Conservation (phyloP, 2,888 invertebrate genomes). For the Eupithecia centaureata region DNA sequence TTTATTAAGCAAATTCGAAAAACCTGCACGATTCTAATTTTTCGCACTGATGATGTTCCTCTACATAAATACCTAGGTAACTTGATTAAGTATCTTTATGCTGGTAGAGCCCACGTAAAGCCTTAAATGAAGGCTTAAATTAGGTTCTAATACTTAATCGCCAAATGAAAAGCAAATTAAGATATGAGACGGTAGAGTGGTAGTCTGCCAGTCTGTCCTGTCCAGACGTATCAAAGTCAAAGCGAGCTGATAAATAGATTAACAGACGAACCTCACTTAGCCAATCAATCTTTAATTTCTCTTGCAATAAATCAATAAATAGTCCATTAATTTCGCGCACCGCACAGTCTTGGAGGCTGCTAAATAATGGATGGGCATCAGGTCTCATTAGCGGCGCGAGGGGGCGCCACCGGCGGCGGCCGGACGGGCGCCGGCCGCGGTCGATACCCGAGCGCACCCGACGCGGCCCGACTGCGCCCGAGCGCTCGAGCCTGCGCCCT, state of each 20-base stretch:
- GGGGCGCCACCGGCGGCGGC: conserved; percentile 79
- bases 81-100: neutral
- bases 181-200: conserved; percentile 11
- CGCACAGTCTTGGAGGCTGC: conserved; percentile 72
- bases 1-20: neutral
- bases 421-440: conserved; percentile 73
- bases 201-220: conserved; percentile 18
- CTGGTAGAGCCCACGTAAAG: neutral
- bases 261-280: conserved; percentile 55
- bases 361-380: conserved; percentile 81
- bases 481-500: conserved; percentile 59
- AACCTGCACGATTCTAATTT: neutral
- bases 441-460: conserved; percentile 65
- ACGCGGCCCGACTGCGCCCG: conserved; percentile 53
- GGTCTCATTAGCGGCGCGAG: conserved; percentile 74
- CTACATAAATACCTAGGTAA: neutral
- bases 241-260: conserved; percentile 43
- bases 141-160: neutral
- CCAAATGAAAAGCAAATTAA: neutral
- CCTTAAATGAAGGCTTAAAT: neutral
- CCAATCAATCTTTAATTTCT: conserved; percentile 76
- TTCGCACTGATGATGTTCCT: neutral
- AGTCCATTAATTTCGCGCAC: conserved; percentile 78
- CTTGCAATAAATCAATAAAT: conserved; percentile 80
- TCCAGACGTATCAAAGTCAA: conserved; percentile 22